Conservation (phyloP, 2,113 vertebrate genomes). For the Condylura cristata region DNA sequence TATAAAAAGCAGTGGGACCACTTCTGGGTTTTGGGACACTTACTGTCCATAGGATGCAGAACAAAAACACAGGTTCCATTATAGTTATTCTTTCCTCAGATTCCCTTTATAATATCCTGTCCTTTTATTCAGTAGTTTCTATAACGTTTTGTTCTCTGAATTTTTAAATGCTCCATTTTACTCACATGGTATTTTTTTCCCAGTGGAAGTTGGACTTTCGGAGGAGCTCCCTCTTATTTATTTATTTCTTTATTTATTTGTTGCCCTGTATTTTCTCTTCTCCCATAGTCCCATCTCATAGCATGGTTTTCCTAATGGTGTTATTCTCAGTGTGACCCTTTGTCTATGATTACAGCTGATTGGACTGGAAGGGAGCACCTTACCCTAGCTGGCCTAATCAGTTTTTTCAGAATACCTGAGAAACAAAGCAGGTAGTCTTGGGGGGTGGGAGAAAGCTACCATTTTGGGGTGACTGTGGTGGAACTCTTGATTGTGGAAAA, state of each 20-base stretch:
- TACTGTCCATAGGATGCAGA: not conserved
- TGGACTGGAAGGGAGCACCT: not conserved
- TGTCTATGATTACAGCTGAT: not conserved
- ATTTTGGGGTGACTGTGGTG: not conserved
- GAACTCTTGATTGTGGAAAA: not conserved
- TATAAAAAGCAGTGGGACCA: conserved; percentile 22
- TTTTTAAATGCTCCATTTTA: not conserved
- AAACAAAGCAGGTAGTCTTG: not conserved
- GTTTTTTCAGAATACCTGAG: not conserved
- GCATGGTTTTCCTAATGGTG: not conserved
- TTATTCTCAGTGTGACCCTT: not conserved
- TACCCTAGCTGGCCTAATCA: not conserved
- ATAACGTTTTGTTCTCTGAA: conserved; percentile 2
- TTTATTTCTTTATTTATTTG: not conserved
- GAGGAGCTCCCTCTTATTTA: not conserved
- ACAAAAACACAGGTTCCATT: not conserved
- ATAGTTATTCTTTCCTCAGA: not conserved
- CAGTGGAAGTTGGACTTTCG: not conserved
- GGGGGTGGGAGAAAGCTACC: too few relatives aligned
- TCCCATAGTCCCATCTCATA: not conserved
- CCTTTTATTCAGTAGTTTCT: conserved; percentile 2
- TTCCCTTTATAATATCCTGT: not conserved
- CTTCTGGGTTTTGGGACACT: not conserved
- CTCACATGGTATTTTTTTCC: not conserved
- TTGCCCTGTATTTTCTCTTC: not conserved